Evolutionary conservation across 1,140 invertebrate species (phyloP), one percentile per base, ranked within the genome.

Genomic region (Hylaeus volcanicus): DNA sequence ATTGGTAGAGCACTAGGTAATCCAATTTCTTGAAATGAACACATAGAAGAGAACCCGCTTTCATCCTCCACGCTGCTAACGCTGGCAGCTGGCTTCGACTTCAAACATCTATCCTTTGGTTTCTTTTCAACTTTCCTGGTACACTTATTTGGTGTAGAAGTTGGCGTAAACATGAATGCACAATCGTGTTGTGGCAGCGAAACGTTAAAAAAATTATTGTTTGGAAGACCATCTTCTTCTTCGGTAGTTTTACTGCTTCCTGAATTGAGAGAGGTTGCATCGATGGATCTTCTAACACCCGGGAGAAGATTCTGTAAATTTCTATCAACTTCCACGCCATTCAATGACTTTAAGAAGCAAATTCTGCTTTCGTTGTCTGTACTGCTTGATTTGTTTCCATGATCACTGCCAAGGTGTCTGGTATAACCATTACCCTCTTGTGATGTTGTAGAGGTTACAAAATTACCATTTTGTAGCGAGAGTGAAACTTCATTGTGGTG

Each of bases 31-130:
- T 97, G 96, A 86, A 97, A 97, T 3, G 96, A 97, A 89, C 95
- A 96, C 93, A 97, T 96, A 3, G 96, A 97, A 14, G 96, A 97
- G 90, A 97, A 97, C 14, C 96, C 96, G 87, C 96, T 97, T 88
- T 97, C 96, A 83, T 97, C 96, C 88, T 97, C 96, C 58, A 91
- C 94, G 78, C 94, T 95, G 87, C 94, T 94, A 9, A 94, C 91
- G 83, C 94, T 95, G 76, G 90, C 94, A 63, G 93, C 93, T 81
- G 91, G 93, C 55, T 92, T 93, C 39, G 92, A 93, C 71, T 88
- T 94, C 71, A 89, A 92, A 90, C 64, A 45, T 79, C 60, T 37
- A 1, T 74, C 86, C n/a, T 64, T 45, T 5, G 74, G 81, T 45
- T 69, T 83, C 58, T 63, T 83, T 37, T 76, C 85, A 37, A 70